Base-by-base conservation (phyloP, 2,888 invertebrate genomes). In the Cinara cedri region DNA sequence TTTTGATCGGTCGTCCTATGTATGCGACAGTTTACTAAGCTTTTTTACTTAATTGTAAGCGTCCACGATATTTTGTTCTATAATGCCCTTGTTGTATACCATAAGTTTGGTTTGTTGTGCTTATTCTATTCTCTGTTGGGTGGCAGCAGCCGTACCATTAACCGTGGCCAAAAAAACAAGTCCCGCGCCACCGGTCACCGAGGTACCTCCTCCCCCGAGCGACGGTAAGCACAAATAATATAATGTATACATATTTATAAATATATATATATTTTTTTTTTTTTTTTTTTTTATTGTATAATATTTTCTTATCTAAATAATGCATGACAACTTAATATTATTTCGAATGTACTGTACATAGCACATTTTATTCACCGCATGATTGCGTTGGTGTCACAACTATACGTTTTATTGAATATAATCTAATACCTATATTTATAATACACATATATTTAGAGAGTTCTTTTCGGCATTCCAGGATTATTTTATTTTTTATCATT, bases 71-170 rank as follows among this genome's bases (percentile, higher is more conserved):
- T 78, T 62, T 60, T 78, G 70, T 62, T 78, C 78, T 78, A 51
- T 78, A 68, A 70, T 78, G 70, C 70, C 49, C 78, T 78, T 78
- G 68, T 78, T 78, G 60, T 78, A 78, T 70, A 70, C 70, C 68
- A 70, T 70, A 70, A 78, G 78, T 78, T 78, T 78, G 78, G 78
- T 78, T 42, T 78, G 60, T 78, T 78, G 78, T 68, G 78, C 78
- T 78, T 78, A 78, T 70, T 78, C 78, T 78, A 78, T 78, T 78
- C 78, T 78, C 78, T 78, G 78, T 78, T 78, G 78, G 78, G 78
- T 78, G 78, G 78, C 49, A 78, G 78, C 78, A 78, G 78, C 78
- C 78, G 70, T 78, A 78, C 78, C 78, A 60, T 78, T 78, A 78
- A 78, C 78, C 68, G 78, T 78, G 78, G 70, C 78, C 78, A 78